Base-by-base conservation (phyloP, 2,113 vertebrate genomes). In the Nannobrachium achirus region DNA sequence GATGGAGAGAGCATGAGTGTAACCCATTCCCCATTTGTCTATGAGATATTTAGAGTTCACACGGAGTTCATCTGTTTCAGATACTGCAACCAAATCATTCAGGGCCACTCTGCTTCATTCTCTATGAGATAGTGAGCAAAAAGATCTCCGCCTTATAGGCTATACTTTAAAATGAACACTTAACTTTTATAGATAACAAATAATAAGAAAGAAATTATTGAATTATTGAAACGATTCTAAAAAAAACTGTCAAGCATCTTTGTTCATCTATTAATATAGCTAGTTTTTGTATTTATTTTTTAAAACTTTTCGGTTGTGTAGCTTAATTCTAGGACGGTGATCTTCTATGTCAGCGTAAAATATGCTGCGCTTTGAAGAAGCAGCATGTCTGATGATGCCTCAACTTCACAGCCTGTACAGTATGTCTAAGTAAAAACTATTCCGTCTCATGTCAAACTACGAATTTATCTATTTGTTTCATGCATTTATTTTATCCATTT, bases 11-110 rank as follows among this genome's bases (percentile, higher is more conserved):
- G 70, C 5, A 20, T 10, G 76, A 56, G 83, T 71, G 78, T 59
- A 72, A 88, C 82, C 75, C 85, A 82, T 78, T 87, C 86, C 89
- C 86, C 86, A 90, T 89, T 88, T 89, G 86, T 92, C 88, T 90
- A 85, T 87, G 88, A 91, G 88, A 92, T 91, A 92, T 92, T 83
- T 89, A 76, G 93, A 92, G 93, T 93, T 93, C 93, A 93, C 40
- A 15, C 73, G 87, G 90, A 93, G 93, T 93, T 93, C 92, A 93
- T 62, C 71, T 82, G 83, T 83, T 82, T 76, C 45, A 45, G 77
- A 82, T 83, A 53, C 80, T 71, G 9, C 78, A 78, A 78, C 64
- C 78, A 86, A 87, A 83, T 89, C 84, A 48, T 63, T 82, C 72
- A 78, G 44, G 51, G 25, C 66, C 33, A 63, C 69, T 69, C 66